A percentile compares a stretch with the other conserved stretches of the same genome.
These are phyloP conservation scores for Amiota communis DNA, from an alignment of 2,888 invertebrate genomes.

Conservation along the genomic window DNA sequence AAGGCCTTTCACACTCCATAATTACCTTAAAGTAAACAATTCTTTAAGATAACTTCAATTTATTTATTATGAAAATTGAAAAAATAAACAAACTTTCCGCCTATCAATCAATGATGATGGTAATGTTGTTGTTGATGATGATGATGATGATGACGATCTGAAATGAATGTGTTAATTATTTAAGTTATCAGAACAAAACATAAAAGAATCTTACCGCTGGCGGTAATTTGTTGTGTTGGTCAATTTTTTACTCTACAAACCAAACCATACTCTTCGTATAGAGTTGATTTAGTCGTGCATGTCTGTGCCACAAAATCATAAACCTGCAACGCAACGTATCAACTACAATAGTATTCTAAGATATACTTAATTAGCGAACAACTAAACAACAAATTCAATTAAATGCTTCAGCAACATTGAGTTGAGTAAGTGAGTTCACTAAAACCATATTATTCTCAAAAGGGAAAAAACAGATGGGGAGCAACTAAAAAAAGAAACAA, in stretches of 20 bases:
- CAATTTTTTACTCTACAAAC: background rate
- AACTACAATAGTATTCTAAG: background rate
- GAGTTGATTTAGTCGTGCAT: background rate
- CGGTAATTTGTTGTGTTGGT: background rate
- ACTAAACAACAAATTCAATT: too few relatives aligned
- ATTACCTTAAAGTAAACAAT: too few relatives aligned
- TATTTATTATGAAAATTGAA: too few relatives aligned
- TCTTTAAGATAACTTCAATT: too few relatives aligned
- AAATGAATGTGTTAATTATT: background rate
- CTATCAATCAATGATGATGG: too few relatives aligned
- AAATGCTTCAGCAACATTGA: too few relatives aligned
- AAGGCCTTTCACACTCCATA: too few relatives aligned
- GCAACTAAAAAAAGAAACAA: background rate
- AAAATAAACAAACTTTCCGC: too few relatives aligned
- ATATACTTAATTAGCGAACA: background rate
- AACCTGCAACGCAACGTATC: slow-evolving; percentile 6
- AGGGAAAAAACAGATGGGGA: background rate
- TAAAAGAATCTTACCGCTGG: background rate
- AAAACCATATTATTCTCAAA: too few relatives aligned
- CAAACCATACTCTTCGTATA: background rate
- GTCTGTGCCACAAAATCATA: slow-evolving; percentile 8
- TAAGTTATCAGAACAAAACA: slow-evolving; percentile 10
- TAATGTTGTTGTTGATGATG: too few relatives aligned
- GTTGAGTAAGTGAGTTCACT: too few relatives aligned
- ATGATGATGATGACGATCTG: too few relatives aligned